These are phyloP conservation scores for Holcopasites calliopsidis DNA, from an alignment of 1,140 invertebrate species.

Conservation along the genomic window DNA sequence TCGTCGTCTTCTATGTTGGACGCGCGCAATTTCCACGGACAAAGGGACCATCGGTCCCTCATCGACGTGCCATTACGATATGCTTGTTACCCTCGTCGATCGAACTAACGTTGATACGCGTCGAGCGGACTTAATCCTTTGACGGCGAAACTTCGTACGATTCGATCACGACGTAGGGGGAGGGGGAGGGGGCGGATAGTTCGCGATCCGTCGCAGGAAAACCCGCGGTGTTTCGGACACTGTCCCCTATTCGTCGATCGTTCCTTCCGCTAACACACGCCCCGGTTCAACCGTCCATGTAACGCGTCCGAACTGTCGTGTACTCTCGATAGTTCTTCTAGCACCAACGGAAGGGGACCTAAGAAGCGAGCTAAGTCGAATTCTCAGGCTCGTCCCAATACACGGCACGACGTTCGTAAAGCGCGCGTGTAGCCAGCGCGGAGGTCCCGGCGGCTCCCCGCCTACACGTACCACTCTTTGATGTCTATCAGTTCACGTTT, in stretches of 20 bases:
- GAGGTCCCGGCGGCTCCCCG: background rate
- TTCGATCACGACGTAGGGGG: background rate
- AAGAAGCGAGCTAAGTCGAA: constrained; percentile 10
- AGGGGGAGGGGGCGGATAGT: too few species aligned
- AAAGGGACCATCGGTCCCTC: background rate
- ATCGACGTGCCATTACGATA: background rate
- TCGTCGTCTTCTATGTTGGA: background rate
- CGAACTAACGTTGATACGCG: background rate
- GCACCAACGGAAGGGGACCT: constrained; percentile 26
- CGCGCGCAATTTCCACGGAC: background rate
- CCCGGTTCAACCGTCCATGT: too few species aligned
- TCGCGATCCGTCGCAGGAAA: background rate
- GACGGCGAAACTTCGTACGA: too few species aligned
- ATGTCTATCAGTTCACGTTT: constrained; percentile 92
- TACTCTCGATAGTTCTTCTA: background rate
- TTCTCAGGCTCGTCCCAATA: background rate
- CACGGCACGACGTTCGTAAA: background rate
- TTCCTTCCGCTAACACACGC: background rate
- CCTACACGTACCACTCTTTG: constrained; percentile 96
- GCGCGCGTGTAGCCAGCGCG: background rate
- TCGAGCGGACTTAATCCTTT: background rate
- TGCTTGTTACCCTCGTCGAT: background rate
- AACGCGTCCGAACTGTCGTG: background rate
- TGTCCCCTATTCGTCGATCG: background rate
- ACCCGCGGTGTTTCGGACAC: background rate